A percentile compares a stretch with the other conserved stretches of the same genome.
These are phyloP conservation scores for Auanema sp. DNA, from an alignment of 2,888 invertebrate genomes.

Conservation along the genomic window DNA sequence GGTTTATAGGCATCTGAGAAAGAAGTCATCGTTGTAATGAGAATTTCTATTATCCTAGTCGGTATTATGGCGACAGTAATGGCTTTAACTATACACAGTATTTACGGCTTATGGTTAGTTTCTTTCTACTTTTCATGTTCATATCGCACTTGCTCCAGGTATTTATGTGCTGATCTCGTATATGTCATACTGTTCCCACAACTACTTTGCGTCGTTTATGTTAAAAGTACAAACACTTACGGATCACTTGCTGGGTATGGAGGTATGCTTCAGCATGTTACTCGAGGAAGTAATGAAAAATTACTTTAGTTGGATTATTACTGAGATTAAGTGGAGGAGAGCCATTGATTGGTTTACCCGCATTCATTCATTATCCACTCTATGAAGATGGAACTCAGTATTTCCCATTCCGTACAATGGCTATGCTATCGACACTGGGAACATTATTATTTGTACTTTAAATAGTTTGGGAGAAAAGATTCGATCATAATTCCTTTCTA, in stretches of 20 bases:
- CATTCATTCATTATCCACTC: conserved; percentile 81
- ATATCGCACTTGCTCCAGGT: conserved; percentile 64
- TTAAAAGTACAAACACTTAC: conserved; percentile 93
- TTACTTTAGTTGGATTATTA: conserved; percentile 58
- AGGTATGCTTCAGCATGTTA: conserved; percentile 34
- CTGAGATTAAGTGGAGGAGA: conserved; percentile 85
- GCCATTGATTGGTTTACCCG: conserved; percentile 78
- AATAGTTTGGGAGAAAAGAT: not conserved
- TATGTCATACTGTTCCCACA: conserved; percentile 98
- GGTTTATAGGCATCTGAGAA: conserved; percentile 82
- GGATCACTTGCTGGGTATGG: conserved; percentile 76
- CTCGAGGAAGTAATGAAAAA: too few species aligned
- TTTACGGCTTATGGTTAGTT: conserved; percentile 85
- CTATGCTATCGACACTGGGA: conserved; percentile 84
- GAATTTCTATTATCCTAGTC: conserved; percentile 85
- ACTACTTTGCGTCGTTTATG: conserved; percentile 94
- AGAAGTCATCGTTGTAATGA: conserved; percentile 88
- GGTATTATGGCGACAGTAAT: conserved; percentile 88
- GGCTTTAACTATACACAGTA: conserved; percentile 94
- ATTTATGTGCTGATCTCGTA: conserved; percentile 96
- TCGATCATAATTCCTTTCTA: conserved; percentile 10
- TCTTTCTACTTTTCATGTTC: not conserved
- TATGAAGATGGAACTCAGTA: conserved; percentile 76
- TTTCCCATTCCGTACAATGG: conserved; percentile 93
- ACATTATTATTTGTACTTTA: conserved; percentile 75